Base-by-base conservation (phyloP, 64 coral and sea anemone species). In the Anthopleura sola region DNA sequence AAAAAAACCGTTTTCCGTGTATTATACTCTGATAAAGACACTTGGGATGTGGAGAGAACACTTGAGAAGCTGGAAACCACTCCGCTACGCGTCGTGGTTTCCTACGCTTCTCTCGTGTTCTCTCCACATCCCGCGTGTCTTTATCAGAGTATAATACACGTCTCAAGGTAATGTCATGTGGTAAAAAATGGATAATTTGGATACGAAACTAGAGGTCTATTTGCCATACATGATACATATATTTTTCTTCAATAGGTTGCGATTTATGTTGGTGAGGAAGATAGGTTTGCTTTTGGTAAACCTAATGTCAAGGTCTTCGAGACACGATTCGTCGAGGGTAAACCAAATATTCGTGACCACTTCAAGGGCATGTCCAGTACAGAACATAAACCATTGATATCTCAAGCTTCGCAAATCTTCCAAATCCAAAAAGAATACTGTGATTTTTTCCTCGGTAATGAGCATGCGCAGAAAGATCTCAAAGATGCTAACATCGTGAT, bases 391-490 rank as follows among this genome's bases (percentile, higher is more conserved):
- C 1, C 66, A 13, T 3, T 32, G 0, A 0, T 31, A 8, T 29
- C n/a, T 29, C 66, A 32, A 32, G 29, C 29, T 15, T 71, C 66
- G 23, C 9, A 32, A 12, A 6, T 71, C 29, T 32, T 71, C 2
- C 26, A 16, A 3, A 3, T 16, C 26, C 66, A 71, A 28, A 71
- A 47, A n/a, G 19, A 79, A 1, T 78, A 84, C 28, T 90, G 88
- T 46, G 82, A 90, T 75, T 36, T 39, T 16, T 51, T 90, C 20
- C 68, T 90, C 32, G 58, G 81, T 32, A 55, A 85, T 19, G 9
- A 36, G 48, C 23, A 85, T 3, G 24, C 83, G 16, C 38, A 84
- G 82, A 50, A 85, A 15, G 88, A 90, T 33, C 64, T 84, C 28
- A 46, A 39, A 0, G 8, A 36, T 17, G 82, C 82, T 28, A 66